Evolutionary conservation across 2,888 invertebrate genomes (phyloP).

Genomic region (Idaea biselata): DNA sequence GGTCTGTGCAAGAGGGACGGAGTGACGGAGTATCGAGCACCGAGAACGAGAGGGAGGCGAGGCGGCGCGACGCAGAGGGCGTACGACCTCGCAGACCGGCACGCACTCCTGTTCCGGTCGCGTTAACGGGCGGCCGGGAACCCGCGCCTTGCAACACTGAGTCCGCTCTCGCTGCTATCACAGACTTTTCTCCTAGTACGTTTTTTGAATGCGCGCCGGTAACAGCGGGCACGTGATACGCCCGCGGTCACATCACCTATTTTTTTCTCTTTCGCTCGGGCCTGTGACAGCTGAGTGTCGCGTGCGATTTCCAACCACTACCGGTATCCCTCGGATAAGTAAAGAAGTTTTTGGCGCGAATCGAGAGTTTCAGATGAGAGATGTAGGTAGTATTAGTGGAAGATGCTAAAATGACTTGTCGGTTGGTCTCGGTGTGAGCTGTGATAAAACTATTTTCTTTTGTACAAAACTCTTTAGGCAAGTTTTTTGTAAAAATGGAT

Average conservation of each 20-base stretch:
- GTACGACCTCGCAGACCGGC: conserved; percentile 72
- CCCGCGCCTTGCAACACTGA: conserved; percentile 75
- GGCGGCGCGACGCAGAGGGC: conserved; percentile 82
- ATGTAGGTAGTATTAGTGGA: conserved; percentile 45
- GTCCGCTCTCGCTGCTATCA: conserved; percentile 58
- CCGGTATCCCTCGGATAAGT: conserved; percentile 51
- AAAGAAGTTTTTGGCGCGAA: conserved; percentile 76
- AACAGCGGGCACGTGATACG: conserved; percentile 75
- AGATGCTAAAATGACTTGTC: conserved; percentile 52
- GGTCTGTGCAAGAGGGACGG: conserved; percentile 57
- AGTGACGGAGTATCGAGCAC: conserved; percentile 39
- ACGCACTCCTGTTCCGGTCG: conserved; percentile 80
- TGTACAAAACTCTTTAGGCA: conserved; percentile 43
- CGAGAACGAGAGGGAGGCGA: conserved; percentile 65
- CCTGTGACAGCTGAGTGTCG: conserved; percentile 69
- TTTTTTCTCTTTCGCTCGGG: conserved; percentile 73
- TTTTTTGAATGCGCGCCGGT: conserved; percentile 73
- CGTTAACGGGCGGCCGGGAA: conserved; percentile 78
- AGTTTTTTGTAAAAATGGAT: conserved; percentile 69
- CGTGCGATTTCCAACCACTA: conserved; percentile 73
- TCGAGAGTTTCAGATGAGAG: conserved; percentile 44
- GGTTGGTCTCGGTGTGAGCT: conserved; percentile 57
- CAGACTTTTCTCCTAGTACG: conserved; percentile 71
- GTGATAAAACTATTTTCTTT: conserved; percentile 54
- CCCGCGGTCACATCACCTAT: conserved; percentile 65